phyloP scores from a whole-genome alignment of 2,888 invertebrate species.

The Hirtodrosophila cameraria region DNA sequence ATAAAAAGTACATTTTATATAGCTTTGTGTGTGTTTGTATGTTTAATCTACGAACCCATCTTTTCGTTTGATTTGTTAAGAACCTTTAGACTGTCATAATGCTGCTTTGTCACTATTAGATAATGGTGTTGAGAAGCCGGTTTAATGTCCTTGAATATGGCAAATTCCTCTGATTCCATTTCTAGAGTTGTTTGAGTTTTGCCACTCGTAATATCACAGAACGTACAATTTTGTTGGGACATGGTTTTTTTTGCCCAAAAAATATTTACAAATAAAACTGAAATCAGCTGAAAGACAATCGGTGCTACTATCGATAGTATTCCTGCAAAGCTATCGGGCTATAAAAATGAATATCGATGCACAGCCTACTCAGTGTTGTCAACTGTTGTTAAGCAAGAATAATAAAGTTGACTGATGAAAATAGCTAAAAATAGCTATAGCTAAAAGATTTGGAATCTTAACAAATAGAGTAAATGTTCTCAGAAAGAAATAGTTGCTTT shows the following conservation, averaged over 20 bases:
- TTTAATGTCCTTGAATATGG: slow-evolving; percentile 92
- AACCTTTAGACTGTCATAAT: slow-evolving; percentile 90
- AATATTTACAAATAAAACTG: neutral
- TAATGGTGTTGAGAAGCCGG: slow-evolving; percentile 93
- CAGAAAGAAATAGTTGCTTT: too few relatives aligned
- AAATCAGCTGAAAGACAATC: slow-evolving; percentile 15
- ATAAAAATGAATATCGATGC: slow-evolving; percentile 3
- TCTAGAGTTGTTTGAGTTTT: slow-evolving; percentile 87
- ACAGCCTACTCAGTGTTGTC: neutral
- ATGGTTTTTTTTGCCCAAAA: slow-evolving; percentile 10
- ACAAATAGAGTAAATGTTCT: too few relatives aligned
- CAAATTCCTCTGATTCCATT: slow-evolving; percentile 89
- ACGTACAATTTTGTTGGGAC: slow-evolving; percentile 85
- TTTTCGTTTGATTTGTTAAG: slow-evolving; percentile 88
- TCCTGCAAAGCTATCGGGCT: neutral
- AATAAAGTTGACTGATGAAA: too few relatives aligned
- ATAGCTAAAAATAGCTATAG: too few relatives aligned
- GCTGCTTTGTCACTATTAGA: slow-evolving; percentile 90
- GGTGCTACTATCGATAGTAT: neutral
- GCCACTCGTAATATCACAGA: slow-evolving; percentile 90
- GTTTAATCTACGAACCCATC: slow-evolving; percentile 86
- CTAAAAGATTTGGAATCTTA: too few relatives aligned
- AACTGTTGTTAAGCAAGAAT: too few relatives aligned
- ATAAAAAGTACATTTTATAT: slow-evolving; percentile 6
- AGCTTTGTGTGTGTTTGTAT: neutral